Conservation (phyloP, 1,140 invertebrate species). For the Ceratosolen fusciceps region DNA sequence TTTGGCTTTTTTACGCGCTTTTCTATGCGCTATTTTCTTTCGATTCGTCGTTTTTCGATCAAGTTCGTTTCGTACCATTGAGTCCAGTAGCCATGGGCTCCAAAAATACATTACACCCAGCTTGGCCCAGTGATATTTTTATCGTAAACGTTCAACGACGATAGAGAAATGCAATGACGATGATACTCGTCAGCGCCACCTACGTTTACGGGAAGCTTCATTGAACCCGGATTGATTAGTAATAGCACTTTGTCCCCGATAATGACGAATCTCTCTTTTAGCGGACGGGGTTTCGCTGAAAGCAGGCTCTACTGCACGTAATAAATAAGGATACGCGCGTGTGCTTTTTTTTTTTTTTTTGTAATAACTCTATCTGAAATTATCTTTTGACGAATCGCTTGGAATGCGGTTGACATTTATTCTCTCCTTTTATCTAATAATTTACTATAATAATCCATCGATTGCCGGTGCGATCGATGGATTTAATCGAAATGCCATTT, state of each 20-base stretch:
- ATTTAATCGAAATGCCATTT: not conserved
- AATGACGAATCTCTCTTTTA: too few relatives aligned
- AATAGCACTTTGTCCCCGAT: not conserved
- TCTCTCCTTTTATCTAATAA: not conserved
- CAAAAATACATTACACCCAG: too few relatives aligned
- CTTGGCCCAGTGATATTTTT: too few relatives aligned
- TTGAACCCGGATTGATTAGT: not conserved
- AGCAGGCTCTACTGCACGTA: too few relatives aligned
- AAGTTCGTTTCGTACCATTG: not conserved
- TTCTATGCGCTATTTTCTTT: not conserved
- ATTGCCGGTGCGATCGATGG: not conserved
- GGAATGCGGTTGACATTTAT: not conserved
- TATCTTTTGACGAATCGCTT: not conserved
- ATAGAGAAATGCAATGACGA: too few relatives aligned
- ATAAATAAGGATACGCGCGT: too few relatives aligned
- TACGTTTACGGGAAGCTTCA: too few relatives aligned
- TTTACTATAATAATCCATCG: not conserved
- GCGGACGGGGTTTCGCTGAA: too few relatives aligned
- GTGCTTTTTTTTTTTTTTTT: too few relatives aligned
- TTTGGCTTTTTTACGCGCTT: slow-evolving; percentile 4
- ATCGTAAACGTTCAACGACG: too few relatives aligned
- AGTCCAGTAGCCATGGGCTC: too few relatives aligned
- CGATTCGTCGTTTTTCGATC: not conserved
- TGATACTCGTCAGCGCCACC: too few relatives aligned
- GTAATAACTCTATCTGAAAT: not conserved